phyloP scores from a whole-genome alignment of 2,113 vertebrate species.

The Sardina pilchardus region DNA sequence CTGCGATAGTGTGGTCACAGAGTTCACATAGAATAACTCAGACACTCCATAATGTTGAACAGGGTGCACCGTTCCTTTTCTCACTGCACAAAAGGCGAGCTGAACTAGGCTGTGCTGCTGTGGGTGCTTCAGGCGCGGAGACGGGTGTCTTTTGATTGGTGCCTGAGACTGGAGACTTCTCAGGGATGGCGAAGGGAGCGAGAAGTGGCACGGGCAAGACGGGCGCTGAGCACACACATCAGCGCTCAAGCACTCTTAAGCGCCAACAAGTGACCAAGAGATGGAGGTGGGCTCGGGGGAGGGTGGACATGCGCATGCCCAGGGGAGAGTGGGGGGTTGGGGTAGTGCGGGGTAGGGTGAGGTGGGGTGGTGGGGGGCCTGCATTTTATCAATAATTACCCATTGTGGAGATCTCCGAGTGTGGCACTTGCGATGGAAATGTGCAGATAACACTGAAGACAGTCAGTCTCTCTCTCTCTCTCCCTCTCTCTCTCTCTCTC shows the following conservation, averaged over 20 bases:
- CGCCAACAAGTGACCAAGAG: constrained; percentile 8
- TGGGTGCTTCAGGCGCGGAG: neutral
- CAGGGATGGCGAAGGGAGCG: neutral
- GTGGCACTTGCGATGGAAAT: constrained; percentile 3
- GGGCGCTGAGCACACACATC: neutral
- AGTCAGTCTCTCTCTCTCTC: too few relatives aligned
- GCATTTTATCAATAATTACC: constrained; percentile 16
- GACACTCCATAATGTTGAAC: neutral
- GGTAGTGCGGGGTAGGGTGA: neutral
- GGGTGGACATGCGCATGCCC: neutral
- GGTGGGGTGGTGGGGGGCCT: neutral
- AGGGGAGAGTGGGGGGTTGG: neutral
- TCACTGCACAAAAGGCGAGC: neutral
- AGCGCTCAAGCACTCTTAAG: neutral
- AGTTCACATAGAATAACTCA: neutral
- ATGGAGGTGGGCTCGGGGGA: neutral
- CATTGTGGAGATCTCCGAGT: neutral
- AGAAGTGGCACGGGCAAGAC: neutral
- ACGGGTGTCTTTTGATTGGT: neutral
- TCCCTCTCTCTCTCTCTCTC: constrained; percentile 16
- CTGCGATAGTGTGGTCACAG: neutral
- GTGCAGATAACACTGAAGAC: neutral
- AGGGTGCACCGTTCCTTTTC: neutral
- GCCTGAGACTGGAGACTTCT: neutral
- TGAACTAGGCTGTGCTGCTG: neutral